phyloP scores from a whole-genome alignment of 2,888 invertebrate genomes.

The Watsonalla binaria region DNA sequence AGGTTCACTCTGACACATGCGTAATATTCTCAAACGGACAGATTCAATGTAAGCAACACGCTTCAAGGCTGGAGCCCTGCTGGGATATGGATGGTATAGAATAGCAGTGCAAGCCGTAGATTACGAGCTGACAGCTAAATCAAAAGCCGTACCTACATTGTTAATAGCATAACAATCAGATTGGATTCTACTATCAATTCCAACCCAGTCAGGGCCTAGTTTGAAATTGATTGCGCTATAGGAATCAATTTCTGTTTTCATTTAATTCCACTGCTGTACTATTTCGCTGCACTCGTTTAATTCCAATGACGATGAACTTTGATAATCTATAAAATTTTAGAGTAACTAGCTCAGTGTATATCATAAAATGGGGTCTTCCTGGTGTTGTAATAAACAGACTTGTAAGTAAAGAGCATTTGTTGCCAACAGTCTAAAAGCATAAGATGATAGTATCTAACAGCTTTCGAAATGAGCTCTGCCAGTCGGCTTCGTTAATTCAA shows the following conservation, averaged over 20 bases:
- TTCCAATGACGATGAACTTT: slow-evolving; percentile 27
- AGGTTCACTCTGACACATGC: slow-evolving; percentile 34
- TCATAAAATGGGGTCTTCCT: slow-evolving; percentile 2
- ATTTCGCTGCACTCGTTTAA: too few species aligned
- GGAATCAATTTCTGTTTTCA: slow-evolving; percentile 35
- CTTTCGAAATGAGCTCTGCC: slow-evolving; percentile 48
- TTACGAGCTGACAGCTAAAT: slow-evolving; percentile 34
- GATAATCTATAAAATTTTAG: slow-evolving; percentile 12
- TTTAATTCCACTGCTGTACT: slow-evolving; percentile 14
- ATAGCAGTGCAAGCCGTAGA: slow-evolving; percentile 27
- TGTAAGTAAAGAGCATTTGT: slow-evolving; percentile 19
- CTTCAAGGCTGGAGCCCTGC: slow-evolving; percentile 44
- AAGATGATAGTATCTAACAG: slow-evolving; percentile 45
- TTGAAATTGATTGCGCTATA: slow-evolving; percentile 38
- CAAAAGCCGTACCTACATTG: slow-evolving; percentile 19
- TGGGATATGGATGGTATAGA: slow-evolving; percentile 47
- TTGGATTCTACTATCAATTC: slow-evolving; percentile 37
- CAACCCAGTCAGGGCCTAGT: slow-evolving; percentile 24
- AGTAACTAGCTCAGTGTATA: slow-evolving; percentile 7
- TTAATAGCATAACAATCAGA: slow-evolving; percentile 32
- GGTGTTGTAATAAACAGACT: slow-evolving; percentile 6
- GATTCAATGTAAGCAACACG: slow-evolving; percentile 43
- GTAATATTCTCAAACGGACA: slow-evolving; percentile 46
- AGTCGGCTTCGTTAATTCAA: slow-evolving; percentile 58
- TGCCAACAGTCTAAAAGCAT: slow-evolving; percentile 31